Base-by-base conservation (phyloP, 2,888 invertebrate species). In the Polydrusus cervinus region DNA sequence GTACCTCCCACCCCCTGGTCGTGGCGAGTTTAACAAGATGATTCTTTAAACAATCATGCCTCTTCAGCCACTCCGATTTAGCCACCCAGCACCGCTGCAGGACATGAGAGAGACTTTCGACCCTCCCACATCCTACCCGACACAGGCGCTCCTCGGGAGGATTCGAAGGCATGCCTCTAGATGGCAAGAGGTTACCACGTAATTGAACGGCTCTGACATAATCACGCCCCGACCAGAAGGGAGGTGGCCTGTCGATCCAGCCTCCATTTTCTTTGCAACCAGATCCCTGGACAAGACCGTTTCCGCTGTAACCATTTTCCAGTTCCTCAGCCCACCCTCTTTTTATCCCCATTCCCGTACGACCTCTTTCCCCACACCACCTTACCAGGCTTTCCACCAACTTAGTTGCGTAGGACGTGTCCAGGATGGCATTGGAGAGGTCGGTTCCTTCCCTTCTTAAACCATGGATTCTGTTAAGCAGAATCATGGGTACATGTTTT, bases 81-180 rank as follows among this genome's bases (percentile, higher is more conserved):
- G 51, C 16, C 34, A n/a, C 68, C 67, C 73, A 57, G 61, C 60
- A 40, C 61, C 66, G 13, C 16, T 69, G 62, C 3, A 69, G 68
- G 13, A 68, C 62, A 16, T 73, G 68, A 14, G 66, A 68, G 55
- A 71, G 62, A n/a, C 53, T 18, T 14, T 83, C 82, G 1, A 25
- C 55, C 1, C 79, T 49, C 0, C 40, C 25, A 47, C 83, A 83
- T 0, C 82, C 82, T 0, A 71, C 79, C 34, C 82, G 34, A 60
- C 81, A 34, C 34, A 34, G 34, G 10, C 34, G 34, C 47, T 68
- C 74, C 1, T 75, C 64, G 5, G 78, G 75, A 6, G 82, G 83
- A 65, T 83, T 83, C 0, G 82, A 83, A 38, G 81, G 81, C 8
- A 83, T 80, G 0, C 82, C 83, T n/a, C 69, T 74, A 0, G 82